These are phyloP conservation scores for Parasteatoda tepidariorum DNA, from an alignment of 1,140 invertebrate species.

Conservation along the genomic window DNA sequence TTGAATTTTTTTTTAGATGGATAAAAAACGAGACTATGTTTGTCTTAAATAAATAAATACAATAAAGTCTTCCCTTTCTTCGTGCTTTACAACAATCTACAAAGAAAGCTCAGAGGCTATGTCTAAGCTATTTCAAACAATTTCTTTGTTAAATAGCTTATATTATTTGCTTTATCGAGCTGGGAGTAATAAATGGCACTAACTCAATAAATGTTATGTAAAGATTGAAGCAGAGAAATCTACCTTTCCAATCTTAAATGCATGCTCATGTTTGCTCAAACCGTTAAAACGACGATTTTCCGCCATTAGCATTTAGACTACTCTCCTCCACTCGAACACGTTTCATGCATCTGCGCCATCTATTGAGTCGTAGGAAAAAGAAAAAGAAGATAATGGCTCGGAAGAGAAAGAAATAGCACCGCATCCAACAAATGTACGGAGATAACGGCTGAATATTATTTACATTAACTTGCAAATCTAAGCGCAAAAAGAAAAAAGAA, in stretches of 20 bases:
- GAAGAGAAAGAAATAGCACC: too few relatives aligned
- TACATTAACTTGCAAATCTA: constrained; percentile 31
- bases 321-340: constrained; percentile 22
- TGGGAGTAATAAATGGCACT: constrained; percentile 6
- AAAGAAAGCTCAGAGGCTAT: too few relatives aligned
- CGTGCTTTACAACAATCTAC: too few relatives aligned
- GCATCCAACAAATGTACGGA: neutral
- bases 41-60: too few relatives aligned
- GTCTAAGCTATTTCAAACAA: neutral
- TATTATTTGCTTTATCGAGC: constrained; percentile 25
- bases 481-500: too few relatives aligned
- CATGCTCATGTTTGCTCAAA: neutral
- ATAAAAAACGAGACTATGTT: too few relatives aligned
- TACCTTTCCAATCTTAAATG: constrained; percentile 13
- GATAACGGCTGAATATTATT: constrained; percentile 51
- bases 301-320: constrained; percentile 56
- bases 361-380: neutral
- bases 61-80: too few relatives aligned
- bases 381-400: constrained; percentile 35
- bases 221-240: neutral
- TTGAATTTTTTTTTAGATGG: too few relatives aligned
- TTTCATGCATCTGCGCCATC: constrained; percentile 47
- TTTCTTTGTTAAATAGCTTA: constrained; percentile 32
- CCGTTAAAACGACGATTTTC: constrained; percentile 50
- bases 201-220: constrained; percentile 35